Conservation (phyloP, 1,140 invertebrate genomes). For the Bombus consobrinus region DNA sequence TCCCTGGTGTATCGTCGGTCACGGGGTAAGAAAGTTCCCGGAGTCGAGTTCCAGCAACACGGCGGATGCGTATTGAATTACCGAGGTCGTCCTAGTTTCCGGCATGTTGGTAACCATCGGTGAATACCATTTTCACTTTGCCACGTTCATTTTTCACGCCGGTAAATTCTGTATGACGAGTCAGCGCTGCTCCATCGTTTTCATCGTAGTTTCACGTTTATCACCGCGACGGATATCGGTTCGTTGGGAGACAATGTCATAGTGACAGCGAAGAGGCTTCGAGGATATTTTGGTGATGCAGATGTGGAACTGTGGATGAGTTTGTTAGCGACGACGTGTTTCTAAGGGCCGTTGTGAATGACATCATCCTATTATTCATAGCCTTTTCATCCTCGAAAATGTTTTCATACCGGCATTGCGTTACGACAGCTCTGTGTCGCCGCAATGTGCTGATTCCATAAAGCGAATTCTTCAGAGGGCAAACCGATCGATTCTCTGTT, state of each 20-base stretch:
- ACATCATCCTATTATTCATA: background rate
- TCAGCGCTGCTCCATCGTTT: background rate
- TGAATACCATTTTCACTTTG: constrained; percentile 32
- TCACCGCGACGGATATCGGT: background rate
- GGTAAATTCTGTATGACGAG: constrained; percentile 18
- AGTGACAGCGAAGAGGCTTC: background rate
- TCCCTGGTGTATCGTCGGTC: constrained; percentile 17
- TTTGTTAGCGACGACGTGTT: background rate
- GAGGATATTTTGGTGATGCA: constrained; percentile 4
- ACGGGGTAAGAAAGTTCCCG: constrained; percentile 7
- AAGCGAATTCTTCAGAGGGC: background rate
- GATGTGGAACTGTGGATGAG: background rate
- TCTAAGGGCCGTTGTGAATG: background rate
- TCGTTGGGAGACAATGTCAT: constrained; percentile 3
- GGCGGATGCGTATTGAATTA: constrained; percentile 48
- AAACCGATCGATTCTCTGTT: too few relatives aligned
- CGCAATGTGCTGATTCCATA: too few relatives aligned
- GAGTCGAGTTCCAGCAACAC: background rate
- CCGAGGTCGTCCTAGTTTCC: constrained; percentile 30
- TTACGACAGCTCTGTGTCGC: too few relatives aligned
- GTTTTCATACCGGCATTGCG: too few relatives aligned
- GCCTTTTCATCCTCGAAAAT: background rate
- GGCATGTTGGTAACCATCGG: background rate
- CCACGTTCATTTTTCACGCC: constrained; percentile 56
- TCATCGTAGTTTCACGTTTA: background rate